Base-by-base conservation (phyloP, 2,797 vertebrate species). In the Rachycentron canadum region DNA sequence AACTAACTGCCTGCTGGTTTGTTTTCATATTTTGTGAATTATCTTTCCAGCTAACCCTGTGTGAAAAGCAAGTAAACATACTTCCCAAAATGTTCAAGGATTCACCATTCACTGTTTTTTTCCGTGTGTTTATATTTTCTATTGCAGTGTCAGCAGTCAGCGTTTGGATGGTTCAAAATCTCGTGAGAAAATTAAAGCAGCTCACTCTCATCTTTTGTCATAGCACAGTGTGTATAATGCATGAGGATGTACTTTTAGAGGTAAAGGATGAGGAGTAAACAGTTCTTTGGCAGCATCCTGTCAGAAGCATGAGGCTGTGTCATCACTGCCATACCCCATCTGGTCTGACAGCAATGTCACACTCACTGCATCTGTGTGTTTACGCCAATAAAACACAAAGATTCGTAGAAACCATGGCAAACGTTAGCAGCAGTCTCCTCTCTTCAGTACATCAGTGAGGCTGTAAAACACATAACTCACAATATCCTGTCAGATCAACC, bases 381-480 rank as follows among this genome's bases (percentile, higher is more conserved):
- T 49, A 3, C 5, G 6, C 12, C 61, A 41, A 16, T 52, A 36
- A 76, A 60, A 62, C 63, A 34, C 17, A 50, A 21, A 6, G 64
- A 67, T 55, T 53, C 55, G 70, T 47, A 19, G 52, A 65, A 69
- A 36, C 23, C 53, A 28, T 40, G 25, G 30, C 21, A 47, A 73
- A 41, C 68, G 52, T 55, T 72, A 28, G 23, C n/a, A 61, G 30
- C 28, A 12, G 41, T 64, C 26, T 26, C 3, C 28, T 63, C 52
- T 6, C 41, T 58, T 36, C 16, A 70, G 38, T 9, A 19, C 58
- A 38, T 36, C 49, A 47, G 9, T 12, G 19, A 53, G 30, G 38
- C n/a, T 6, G 30, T 59, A 55, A 41, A 71, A 73, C 45, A 59
- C 10, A 40, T 58, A 53, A 45, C 67, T 76, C 38, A 58, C 47